Conservation (phyloP, 1,140 invertebrate genomes). For the Eriocheir sinensis region DNA sequence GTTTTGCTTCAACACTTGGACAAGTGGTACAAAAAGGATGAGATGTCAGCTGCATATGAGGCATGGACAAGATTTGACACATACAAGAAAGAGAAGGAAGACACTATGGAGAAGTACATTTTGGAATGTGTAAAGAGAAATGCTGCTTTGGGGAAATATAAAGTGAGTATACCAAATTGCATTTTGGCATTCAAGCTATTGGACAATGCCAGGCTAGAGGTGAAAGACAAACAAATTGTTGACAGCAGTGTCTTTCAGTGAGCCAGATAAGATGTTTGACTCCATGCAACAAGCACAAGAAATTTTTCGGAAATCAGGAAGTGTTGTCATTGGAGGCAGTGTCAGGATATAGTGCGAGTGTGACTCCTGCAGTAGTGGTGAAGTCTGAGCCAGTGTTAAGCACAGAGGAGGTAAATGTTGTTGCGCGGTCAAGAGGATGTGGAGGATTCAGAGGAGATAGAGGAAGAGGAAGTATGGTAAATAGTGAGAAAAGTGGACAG, state of each 20-base stretch:
- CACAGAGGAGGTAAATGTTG: conserved; percentile 35
- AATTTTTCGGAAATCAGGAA: too few species aligned
- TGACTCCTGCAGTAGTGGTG: background rate
- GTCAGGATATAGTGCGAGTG: too few species aligned
- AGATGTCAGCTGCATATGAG: background rate
- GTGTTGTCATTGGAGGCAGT: too few species aligned
- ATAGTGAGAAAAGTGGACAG: background rate
- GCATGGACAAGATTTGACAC: conserved; percentile 31
- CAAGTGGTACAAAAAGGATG: too few species aligned
- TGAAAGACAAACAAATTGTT: background rate
- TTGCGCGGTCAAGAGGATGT: background rate
- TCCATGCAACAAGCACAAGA: background rate
- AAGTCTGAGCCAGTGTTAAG: conserved; percentile 30
- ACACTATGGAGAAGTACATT: background rate
- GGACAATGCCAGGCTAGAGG: too few species aligned
- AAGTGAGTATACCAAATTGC: background rate
- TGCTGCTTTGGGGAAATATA: too few species aligned
- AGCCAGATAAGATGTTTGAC: conserved; percentile 40
- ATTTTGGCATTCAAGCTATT: background rate
- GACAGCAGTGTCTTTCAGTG: conserved; percentile 33
- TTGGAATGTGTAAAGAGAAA: too few species aligned
- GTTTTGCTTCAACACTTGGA: conserved; percentile 44
- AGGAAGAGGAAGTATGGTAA: background rate
- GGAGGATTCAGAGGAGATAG: too few species aligned
- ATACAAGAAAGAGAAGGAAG: background rate